A percentile compares a stretch with the other conserved stretches of the same genome.
Evolutionary conservation across 2,797 vertebrate genomes (phyloP).

Genomic region (Gymnodraco acuticeps): DNA sequence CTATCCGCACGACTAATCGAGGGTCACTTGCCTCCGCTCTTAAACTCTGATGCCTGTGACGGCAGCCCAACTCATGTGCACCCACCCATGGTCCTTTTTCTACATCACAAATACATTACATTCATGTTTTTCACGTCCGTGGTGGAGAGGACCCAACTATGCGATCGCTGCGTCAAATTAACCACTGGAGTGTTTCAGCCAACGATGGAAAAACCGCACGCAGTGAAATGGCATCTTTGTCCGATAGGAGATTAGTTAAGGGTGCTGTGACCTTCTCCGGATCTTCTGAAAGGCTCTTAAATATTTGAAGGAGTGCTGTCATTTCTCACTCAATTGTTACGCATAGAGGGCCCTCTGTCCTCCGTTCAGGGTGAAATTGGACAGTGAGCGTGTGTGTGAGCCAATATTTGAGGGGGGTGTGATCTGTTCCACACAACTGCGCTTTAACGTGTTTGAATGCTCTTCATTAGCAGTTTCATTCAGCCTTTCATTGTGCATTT

Average conservation of each 20-base stretch:
- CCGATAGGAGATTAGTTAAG: slow-evolving; percentile 72
- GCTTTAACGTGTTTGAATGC: slow-evolving; percentile 36
- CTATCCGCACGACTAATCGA: slow-evolving; percentile 71
- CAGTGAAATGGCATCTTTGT: slow-evolving; percentile 79
- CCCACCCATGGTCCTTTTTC: slow-evolving; percentile 8
- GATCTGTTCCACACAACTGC: slow-evolving; percentile 43
- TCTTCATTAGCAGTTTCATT: slow-evolving; percentile 33
- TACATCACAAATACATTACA: slow-evolving; percentile 51
- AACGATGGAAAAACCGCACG: slow-evolving; percentile 52
- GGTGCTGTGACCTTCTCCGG: slow-evolving; percentile 77
- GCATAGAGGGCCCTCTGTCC: slow-evolving; percentile 76
- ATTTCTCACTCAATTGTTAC: slow-evolving; percentile 75
- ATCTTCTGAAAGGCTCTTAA: slow-evolving; percentile 79
- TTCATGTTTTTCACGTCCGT: slow-evolving; percentile 51
- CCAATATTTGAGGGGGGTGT: slow-evolving; percentile 44
- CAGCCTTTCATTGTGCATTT: slow-evolving; percentile 9
- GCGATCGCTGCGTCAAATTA: slow-evolving; percentile 70
- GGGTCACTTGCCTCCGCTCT: slow-evolving; percentile 54
- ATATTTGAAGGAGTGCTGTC: slow-evolving; percentile 81
- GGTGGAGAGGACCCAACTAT: slow-evolving; percentile 31
- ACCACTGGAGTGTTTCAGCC: slow-evolving; percentile 63
- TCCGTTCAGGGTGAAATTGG: slow-evolving; percentile 29
- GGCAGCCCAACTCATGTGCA: slow-evolving; percentile 15
- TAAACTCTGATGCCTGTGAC: slow-evolving; percentile 39
- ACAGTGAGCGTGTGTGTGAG: slow-evolving; percentile 39